A percentile compares a stretch with the other conserved stretches of the same genome.
These are phyloP conservation scores for Erythrocercus mccallii DNA, from an alignment of 2,113 vertebrate species.

Conservation along the genomic window DNA sequence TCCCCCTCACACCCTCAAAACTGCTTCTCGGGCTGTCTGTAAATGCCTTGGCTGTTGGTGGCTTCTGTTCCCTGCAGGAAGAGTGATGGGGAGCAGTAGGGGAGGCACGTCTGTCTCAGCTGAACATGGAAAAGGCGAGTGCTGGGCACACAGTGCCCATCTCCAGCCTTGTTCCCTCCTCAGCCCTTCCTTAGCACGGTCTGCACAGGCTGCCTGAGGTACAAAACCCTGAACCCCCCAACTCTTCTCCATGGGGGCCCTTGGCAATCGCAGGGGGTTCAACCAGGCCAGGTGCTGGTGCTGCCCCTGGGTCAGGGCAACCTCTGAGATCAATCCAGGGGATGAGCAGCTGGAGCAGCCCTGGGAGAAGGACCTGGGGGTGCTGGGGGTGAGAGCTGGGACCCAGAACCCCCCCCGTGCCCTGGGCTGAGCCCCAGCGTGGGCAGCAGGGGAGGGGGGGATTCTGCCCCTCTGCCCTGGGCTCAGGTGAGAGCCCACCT, in stretches of 20 bases:
- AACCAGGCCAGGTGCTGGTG: background rate
- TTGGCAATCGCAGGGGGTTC: fast-evolving
- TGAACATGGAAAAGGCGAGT: background rate
- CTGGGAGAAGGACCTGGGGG: background rate
- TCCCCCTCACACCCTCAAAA: conserved; percentile 21
- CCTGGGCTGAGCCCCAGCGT: background rate
- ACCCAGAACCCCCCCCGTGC: background rate
- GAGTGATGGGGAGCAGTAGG: background rate
- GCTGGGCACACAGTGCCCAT: background rate
- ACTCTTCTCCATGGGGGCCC: no score
- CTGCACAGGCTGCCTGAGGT: background rate
- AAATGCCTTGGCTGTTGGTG: background rate
- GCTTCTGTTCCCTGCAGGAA: background rate
- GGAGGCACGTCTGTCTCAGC: background rate
- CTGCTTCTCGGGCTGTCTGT: background rate
- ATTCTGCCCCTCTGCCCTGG: background rate
- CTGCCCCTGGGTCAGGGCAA: background rate
- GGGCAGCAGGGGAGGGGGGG: background rate
- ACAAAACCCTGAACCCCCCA: background rate
- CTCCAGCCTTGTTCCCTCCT: background rate
- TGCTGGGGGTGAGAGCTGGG: background rate
- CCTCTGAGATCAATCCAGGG: fast-evolving
- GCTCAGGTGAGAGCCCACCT: background rate
- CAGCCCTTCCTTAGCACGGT: fast-evolving
- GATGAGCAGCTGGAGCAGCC: background rate